These are phyloP conservation scores for Loripinus fragilis DNA, from an alignment of 2,888 invertebrate species.

Conservation along the genomic window DNA sequence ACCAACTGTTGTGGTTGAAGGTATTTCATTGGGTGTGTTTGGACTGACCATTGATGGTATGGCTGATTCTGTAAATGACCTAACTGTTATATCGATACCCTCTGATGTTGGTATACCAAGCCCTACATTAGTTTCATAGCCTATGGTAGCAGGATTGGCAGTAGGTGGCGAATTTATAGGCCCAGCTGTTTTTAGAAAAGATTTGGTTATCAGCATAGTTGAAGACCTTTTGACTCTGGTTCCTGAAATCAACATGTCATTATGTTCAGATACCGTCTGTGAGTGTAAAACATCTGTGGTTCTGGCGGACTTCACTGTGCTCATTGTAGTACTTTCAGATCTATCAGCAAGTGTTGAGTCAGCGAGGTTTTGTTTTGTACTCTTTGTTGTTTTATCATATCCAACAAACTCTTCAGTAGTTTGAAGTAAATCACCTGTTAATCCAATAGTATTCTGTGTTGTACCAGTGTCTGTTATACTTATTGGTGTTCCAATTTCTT, in stretches of 20 bases:
- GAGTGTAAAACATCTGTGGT: not conserved
- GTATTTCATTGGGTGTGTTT: not conserved
- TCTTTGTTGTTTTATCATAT: not conserved
- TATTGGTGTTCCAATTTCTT: too few species aligned
- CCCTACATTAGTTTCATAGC: not conserved
- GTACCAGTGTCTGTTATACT: too few species aligned
- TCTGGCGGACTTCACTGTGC: not conserved
- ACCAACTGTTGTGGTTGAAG: not conserved
- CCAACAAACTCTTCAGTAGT: not conserved
- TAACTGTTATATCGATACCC: not conserved
- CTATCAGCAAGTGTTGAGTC: not conserved
- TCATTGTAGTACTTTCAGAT: not conserved
- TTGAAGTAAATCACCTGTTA: not conserved
- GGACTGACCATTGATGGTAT: not conserved
- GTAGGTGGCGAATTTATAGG: not conserved
- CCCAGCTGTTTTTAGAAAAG: not conserved
- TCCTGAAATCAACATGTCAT: not conserved
- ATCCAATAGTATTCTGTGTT: not conserved
- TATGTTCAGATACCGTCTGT: not conserved
- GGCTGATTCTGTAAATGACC: not conserved
- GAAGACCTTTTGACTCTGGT: not conserved
- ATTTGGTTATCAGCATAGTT: not conserved
- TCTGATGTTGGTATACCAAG: not conserved
- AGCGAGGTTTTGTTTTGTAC: not conserved
- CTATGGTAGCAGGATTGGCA: not conserved